These are phyloP conservation scores for Hippopotamus amphibius DNA, from an alignment of 2,113 vertebrate genomes.

Conservation along the genomic window DNA sequence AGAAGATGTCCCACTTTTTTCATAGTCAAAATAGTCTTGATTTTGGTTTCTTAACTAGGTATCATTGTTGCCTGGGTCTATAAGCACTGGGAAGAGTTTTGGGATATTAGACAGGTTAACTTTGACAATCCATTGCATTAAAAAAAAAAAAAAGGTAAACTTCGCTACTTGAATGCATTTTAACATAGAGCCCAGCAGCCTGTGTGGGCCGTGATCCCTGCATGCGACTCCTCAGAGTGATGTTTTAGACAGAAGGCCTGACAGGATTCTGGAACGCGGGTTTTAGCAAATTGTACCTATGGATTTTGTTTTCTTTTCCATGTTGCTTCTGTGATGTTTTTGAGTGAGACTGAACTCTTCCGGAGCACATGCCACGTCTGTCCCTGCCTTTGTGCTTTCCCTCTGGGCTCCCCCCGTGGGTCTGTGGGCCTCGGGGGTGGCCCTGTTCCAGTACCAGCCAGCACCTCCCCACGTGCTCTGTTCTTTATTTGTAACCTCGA, in stretches of 20 bases:
- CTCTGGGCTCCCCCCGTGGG: rapidly evolving
- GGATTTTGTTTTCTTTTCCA: background rate
- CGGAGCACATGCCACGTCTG: background rate
- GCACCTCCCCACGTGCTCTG: background rate
- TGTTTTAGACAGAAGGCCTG: background rate
- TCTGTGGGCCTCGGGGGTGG: background rate
- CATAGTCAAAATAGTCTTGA: background rate
- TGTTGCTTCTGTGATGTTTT: background rate
- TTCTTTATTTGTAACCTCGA: background rate
- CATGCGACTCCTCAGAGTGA: background rate
- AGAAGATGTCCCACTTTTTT: background rate
- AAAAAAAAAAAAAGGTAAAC: background rate
- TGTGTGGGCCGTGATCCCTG: background rate
- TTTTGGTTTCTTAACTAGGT: background rate
- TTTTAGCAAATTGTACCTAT: background rate
- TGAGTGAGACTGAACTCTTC: background rate
- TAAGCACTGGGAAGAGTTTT: background rate
- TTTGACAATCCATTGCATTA: background rate
- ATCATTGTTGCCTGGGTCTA: background rate
- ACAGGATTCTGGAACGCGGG: background rate
- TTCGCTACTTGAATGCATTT: background rate
- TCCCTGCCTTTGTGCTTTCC: background rate
- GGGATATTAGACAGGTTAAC: background rate
- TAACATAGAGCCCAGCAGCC: background rate
- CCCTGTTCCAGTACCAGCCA: background rate